A percentile compares a stretch with the other conserved stretches of the same genome.
phyloP scores from a whole-genome alignment of 1,140 invertebrate genomes.

The Drosophila tsacasi region DNA sequence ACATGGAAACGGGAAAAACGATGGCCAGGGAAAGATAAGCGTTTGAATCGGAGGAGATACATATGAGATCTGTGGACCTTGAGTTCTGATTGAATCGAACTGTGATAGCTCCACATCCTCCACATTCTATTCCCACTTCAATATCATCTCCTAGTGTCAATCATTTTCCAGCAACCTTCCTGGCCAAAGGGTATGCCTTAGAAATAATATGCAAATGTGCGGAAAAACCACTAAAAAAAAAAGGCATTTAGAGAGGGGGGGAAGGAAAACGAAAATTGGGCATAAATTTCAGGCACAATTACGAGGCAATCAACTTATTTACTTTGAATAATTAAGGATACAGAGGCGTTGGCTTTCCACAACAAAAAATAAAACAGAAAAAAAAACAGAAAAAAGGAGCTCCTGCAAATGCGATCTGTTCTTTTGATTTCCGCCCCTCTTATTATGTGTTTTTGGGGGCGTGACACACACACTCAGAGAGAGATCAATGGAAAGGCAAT shows the following conservation, averaged over 20 bases:
- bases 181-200: too few species aligned
- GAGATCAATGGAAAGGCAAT: slow-evolving; percentile 55
- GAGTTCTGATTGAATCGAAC: not conserved
- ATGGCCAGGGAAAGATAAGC: not conserved
- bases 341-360: slow-evolving; percentile 19
- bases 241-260: too few species aligned
- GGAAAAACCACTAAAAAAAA: slow-evolving; percentile 1
- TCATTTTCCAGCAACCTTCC: not conserved
- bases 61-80: not conserved
- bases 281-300: slow-evolving; percentile 71
- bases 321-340: slow-evolving; percentile 74
- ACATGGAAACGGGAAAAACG: slow-evolving; percentile 29
- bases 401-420: slow-evolving; percentile 7
- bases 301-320: slow-evolving; percentile 75
- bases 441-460: slow-evolving; percentile 16
- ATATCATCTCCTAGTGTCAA: not conserved
- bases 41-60: not conserved
- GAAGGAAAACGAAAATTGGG: slow-evolving; percentile 54
- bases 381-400: not conserved
- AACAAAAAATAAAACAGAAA: not conserved
- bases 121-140: not conserved
- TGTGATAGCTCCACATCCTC: too few species aligned
- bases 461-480: slow-evolving; percentile 21
- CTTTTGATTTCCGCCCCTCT: not conserved
- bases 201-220: slow-evolving; percentile 3